These are phyloP conservation scores for Eupithecia tripunctaria DNA, from an alignment of 2,888 invertebrate genomes.

Conservation along the genomic window DNA sequence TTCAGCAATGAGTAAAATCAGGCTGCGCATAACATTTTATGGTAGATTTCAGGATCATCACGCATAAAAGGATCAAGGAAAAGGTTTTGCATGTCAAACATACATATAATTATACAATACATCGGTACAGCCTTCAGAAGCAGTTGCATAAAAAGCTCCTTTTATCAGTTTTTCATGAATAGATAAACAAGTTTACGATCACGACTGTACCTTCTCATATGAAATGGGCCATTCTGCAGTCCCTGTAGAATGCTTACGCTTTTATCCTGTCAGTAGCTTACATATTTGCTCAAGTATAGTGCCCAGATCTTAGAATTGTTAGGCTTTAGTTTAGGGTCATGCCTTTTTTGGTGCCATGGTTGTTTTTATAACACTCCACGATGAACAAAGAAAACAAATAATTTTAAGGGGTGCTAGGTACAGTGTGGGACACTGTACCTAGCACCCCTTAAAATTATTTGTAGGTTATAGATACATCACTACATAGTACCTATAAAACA, in stretches of 20 bases:
- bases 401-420: background rate
- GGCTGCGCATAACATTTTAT: background rate
- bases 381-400: background rate
- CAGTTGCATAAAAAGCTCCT: conserved; percentile 8
- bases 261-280: conserved; percentile 65
- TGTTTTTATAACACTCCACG: background rate
- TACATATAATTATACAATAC: background rate
- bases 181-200: conserved; percentile 34
- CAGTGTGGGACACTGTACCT: background rate
- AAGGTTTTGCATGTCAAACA: background rate
- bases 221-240: conserved; percentile 55
- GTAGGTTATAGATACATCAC: background rate
- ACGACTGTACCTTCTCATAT: conserved; percentile 57
- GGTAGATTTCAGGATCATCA: background rate
- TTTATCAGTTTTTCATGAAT: conserved; percentile 12
- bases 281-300: conserved; percentile 50
- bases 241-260: conserved; percentile 56
- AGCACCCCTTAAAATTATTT: too few relatives aligned
- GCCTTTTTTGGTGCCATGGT: background rate
- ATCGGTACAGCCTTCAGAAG: background rate
- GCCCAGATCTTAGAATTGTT: conserved; percentile 8
- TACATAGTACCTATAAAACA: too few relatives aligned
- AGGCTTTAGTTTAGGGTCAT: conserved; percentile 10
- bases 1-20: too few relatives aligned
- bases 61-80: background rate